Conservation (phyloP, 2,113 vertebrate genomes). For the Cichladusa arquata region DNA sequence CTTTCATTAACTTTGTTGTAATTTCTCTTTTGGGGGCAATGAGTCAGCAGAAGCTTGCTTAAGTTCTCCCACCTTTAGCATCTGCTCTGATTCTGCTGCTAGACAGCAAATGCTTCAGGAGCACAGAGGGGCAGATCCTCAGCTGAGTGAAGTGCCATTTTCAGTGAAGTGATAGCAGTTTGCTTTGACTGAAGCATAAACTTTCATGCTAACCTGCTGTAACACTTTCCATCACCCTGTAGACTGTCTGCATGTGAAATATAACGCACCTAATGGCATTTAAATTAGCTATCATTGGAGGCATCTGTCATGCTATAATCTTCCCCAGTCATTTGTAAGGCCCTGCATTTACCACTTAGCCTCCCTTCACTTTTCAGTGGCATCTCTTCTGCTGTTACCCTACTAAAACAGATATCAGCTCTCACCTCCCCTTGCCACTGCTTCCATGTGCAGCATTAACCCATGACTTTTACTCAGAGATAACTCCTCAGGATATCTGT, state of each 20-base stretch:
- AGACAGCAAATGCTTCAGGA: not conserved
- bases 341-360: not conserved
- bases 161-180: not conserved
- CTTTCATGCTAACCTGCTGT: not conserved
- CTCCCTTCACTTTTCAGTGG: not conserved
- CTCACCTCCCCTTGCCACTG: not conserved
- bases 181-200: not conserved
- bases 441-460: not conserved
- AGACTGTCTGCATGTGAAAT: not conserved
- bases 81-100: not conserved
- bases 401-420: not conserved
- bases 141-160: not conserved
- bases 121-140: not conserved
- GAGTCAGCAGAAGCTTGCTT: not conserved
- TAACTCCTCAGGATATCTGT: not conserved
- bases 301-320: not conserved
- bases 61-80: not conserved
- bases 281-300: constrained; percentile 10
- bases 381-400: not conserved
- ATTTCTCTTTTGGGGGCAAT: not conserved
- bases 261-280: constrained; percentile 19
- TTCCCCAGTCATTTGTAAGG: not conserved
- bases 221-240: not conserved
- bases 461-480: not conserved
- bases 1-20: not conserved